Conservation (phyloP, 1,140 invertebrate species). For the Rhyacophila brunnea region DNA sequence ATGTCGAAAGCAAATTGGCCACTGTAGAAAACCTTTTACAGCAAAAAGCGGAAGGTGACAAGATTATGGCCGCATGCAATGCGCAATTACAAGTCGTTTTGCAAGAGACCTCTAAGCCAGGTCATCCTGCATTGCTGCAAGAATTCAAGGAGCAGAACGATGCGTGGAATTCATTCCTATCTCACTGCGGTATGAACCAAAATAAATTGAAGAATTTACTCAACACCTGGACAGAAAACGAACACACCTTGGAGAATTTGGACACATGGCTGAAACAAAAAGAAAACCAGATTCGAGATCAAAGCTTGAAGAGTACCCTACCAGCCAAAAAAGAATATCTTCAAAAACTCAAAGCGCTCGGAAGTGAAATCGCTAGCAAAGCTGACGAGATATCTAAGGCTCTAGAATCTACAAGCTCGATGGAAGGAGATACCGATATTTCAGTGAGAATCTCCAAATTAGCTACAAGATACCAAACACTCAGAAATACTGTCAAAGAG, state of each 20-base stretch:
- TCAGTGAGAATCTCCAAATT: conserved; percentile 76
- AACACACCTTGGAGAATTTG: conserved; percentile 71
- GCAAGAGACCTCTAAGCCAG: conserved; percentile 74
- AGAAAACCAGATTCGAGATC: conserved; percentile 84
- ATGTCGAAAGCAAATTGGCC: conserved; percentile 69
- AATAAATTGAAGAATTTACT: conserved; percentile 69
- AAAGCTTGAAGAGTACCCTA: conserved; percentile 82
- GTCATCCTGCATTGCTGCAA: conserved; percentile 72
- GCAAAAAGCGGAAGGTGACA: conserved; percentile 71
- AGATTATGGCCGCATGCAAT: conserved; percentile 69
- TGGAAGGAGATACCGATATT: conserved; percentile 77
- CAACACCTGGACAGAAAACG: conserved; percentile 77
- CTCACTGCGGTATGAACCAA: conserved; percentile 66
- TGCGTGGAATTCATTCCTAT: conserved; percentile 75
- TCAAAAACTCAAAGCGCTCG: conserved; percentile 72
- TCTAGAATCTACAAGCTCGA: conserved; percentile 66
- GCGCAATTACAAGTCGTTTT: conserved; percentile 70
- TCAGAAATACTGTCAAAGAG: conserved; percentile 82
- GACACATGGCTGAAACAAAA: conserved; percentile 82
- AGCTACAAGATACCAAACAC: conserved; percentile 78
- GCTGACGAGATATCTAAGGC: conserved; percentile 69
- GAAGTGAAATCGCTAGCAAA: conserved; percentile 72
- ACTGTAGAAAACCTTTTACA: conserved; percentile 74
- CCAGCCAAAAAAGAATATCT: conserved; percentile 80
- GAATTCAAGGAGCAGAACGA: conserved; percentile 74